Evolutionary conservation across 2,797 vertebrate genomes (phyloP), one percentile per base, ranked within the genome.

Genomic region (Paratrypauchen microcephalus): DNA sequence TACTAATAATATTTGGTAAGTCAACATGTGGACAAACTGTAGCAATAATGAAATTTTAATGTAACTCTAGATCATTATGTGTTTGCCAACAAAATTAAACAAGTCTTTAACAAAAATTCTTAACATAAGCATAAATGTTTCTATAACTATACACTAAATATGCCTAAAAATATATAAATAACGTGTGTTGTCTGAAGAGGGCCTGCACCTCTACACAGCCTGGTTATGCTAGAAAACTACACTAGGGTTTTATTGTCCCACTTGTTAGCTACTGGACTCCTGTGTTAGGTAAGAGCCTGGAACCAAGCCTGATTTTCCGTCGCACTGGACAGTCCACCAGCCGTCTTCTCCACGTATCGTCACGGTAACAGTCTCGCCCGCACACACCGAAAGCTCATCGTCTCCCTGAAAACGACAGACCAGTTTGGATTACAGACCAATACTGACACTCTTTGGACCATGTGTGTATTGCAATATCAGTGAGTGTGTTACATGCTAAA

Each of bases 311-410:
- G 68, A 82, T 12, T 86, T 65, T 45, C 95, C 95, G 0, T 97
- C 93, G 71, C 88, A 92, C 66, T 95, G 86, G 68, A 94, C 97
- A 3, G 83, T 95, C 97, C 97, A 99, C 97, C 97, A 99, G 74
- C 97, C 97, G 0, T 98, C 95, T 1, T 93, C 92, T 0, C 93
- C 94, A 76, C 93, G 90, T 41, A 94, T 89, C 1, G 90, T 78
- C 66, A 97, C 95, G 0, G 74, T 69, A 69, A 99, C 86, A 1
- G 92, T 30, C 28, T 99, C 97, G 16, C 96, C 96, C 1, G 75
- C 89, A 0, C 83, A 91, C 21, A 99, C 89, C 67, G 96, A 94
- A 77, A 99, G 91, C 80, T 99, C 97, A 4, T 97, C 96, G 0
- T 12, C 15, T 5, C 92, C 94, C 97, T 99, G 1, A 72, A 36